Evolutionary conservation across 2,888 invertebrate genomes (phyloP).

Genomic region (Lithophane ornitopus): DNA sequence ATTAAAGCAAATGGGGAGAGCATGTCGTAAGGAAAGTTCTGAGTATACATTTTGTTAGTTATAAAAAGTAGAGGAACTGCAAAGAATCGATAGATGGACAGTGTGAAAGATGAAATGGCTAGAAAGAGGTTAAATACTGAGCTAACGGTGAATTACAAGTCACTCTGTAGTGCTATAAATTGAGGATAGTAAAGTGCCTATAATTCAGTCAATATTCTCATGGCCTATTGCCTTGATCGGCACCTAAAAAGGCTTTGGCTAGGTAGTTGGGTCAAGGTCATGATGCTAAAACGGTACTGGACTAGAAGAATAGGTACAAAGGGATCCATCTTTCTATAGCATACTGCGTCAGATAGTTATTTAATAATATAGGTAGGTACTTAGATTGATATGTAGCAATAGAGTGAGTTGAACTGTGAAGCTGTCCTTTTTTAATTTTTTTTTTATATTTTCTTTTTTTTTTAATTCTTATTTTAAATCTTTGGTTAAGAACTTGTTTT

Average conservation of each 20-base stretch:
- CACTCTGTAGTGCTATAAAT: no score
- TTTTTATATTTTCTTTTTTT: no score
- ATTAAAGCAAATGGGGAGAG: neutral
- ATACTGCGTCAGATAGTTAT: neutral
- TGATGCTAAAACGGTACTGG: neutral
- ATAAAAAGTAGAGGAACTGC: neutral
- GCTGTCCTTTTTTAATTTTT: no score
- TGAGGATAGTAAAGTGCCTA: no score
- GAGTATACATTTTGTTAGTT: neutral
- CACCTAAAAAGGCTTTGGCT: neutral
- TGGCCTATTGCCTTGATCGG: neutral
- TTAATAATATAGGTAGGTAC: no score
- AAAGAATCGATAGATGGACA: neutral
- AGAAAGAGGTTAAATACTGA: neutral
- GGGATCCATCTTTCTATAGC: neutral
- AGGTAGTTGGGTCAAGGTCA: slow-evolving; percentile 16
- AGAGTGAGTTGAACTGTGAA: no score
- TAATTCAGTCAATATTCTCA: neutral
- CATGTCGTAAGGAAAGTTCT: neutral
- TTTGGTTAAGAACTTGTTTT: neutral
- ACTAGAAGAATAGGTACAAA: neutral
- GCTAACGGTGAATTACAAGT: no score
- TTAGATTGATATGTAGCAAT: no score
- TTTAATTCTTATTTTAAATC: no score
- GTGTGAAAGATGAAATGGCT: neutral